These are phyloP conservation scores for Scleropages formosus DNA, from an alignment of 2,797 vertebrate genomes.

Conservation along the genomic window DNA sequence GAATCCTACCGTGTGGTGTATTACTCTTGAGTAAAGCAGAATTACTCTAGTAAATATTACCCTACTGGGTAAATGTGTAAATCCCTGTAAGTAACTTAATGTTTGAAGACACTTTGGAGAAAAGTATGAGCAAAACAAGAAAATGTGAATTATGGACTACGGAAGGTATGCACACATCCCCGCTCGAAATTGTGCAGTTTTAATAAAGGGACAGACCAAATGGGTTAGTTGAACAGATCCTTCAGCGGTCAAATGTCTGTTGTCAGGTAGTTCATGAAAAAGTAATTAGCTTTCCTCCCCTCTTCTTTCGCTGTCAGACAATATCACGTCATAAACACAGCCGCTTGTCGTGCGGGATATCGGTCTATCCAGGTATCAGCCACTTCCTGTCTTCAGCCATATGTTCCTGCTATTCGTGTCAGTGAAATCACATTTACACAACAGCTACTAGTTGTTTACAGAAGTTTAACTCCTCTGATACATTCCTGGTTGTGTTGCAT, in stretches of 20 bases:
- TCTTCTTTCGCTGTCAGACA: constrained; percentile 72
- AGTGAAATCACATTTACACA: constrained; percentile 84
- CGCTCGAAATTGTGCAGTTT: constrained; percentile 8
- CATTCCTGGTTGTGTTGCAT: constrained; percentile 71
- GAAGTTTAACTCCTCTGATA: constrained; percentile 81
- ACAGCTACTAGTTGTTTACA: constrained; percentile 80
- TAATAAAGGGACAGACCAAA: constrained; percentile 34
- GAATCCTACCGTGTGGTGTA: neutral
- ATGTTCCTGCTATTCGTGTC: constrained; percentile 88
- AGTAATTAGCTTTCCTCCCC: constrained; percentile 65
- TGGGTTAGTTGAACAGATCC: constrained; percentile 54
- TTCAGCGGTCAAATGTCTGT: constrained; percentile 60
- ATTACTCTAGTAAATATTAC: too few species aligned
- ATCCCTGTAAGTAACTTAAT: too few species aligned
- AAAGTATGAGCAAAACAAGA: too few species aligned
- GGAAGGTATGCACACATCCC: constrained; percentile 9
- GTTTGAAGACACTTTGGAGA: too few species aligned
- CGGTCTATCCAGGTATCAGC: constrained; percentile 73
- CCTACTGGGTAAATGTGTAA: too few species aligned
- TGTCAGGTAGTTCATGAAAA: constrained; percentile 74
- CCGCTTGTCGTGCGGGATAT: constrained; percentile 67
- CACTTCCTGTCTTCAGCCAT: constrained; percentile 81
- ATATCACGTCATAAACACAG: constrained; percentile 75
- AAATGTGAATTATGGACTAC: too few species aligned
- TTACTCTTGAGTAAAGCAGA: too few species aligned